A percentile compares a stretch with the other conserved stretches of the same genome.
phyloP scores from a whole-genome alignment of 2,797 vertebrate species.

The Psittacula derbiana region DNA sequence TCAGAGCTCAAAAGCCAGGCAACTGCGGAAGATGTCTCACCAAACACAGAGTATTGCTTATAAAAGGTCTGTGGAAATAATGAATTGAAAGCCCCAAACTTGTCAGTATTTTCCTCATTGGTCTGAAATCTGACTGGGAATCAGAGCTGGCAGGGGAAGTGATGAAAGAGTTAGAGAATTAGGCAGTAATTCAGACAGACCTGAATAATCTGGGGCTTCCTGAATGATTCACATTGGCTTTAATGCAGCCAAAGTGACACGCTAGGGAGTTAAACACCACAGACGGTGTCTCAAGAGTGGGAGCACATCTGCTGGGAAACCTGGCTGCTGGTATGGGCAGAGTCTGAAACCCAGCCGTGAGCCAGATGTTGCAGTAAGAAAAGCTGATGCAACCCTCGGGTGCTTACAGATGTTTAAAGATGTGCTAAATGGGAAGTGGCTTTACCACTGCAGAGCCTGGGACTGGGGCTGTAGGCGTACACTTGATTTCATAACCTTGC shows the following conservation, averaged over 20 bases:
- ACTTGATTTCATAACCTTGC: neutral
- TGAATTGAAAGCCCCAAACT: neutral
- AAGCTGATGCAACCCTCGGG: neutral
- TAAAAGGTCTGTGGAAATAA: neutral
- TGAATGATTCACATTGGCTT: neutral
- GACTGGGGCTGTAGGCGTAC: neutral
- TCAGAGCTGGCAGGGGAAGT: neutral
- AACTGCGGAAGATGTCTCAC: neutral
- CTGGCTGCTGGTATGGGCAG: fast-evolving
- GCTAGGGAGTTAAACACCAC: neutral
- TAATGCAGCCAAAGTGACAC: neutral
- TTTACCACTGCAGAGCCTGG: neutral
- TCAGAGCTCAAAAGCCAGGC: neutral
- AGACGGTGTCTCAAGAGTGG: fast-evolving
- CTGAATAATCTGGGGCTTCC: neutral
- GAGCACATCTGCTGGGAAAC: neutral
- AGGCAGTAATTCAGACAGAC: neutral
- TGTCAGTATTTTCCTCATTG: neutral
- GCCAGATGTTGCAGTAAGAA: neutral
- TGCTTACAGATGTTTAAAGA: neutral
- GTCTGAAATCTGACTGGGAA: neutral
- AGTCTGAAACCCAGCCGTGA: neutral
- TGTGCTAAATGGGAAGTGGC: neutral
- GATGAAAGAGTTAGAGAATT: neutral
- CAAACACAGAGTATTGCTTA: neutral